Evolutionary conservation across 2,113 vertebrate species (phyloP), one percentile per base, ranked within the genome.

Genomic region (Aptenodytes patagonicus): DNA sequence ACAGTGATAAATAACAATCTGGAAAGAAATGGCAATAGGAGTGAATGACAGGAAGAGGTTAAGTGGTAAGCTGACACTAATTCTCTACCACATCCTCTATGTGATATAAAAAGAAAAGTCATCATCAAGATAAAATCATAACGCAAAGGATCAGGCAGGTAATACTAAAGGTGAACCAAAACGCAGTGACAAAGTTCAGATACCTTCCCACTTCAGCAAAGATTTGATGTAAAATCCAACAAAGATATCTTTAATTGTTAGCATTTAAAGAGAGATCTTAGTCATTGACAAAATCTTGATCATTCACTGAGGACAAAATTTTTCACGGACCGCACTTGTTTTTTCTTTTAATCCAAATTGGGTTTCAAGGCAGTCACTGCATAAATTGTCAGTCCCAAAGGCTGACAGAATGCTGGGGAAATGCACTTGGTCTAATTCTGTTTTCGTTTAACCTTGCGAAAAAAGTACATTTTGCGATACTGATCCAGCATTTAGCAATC

Each of bases 61-160:
- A 95, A 95, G 87, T 83, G 62, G 52, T 83, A 83, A 94, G 55
- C 55, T 87, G 73, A 90, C 94, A 85, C 51, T 87, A 92, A 95
- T 76, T 96, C 76, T 91, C 69, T 73, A 72, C 26, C 54, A 55
- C 42, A 72, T 93, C 13, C n/a, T 93, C 52, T 75, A 7, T 36
- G 83, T 47, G 86, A 79, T 94, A 90, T 73, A 90, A 89, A 90
- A 96, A 96, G 81, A 87, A 95, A 96, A 93, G 85, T 95, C 58
- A 83, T 91, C 93, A 83, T 79, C 57, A 89, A 94, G 95, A 95
- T 96, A 93, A 89, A 89, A 97, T 91, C 96, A 82, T 49, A 95
- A 76, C 83, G 73, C 13, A 86, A 93, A 91, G 64, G 57, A 92
- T 91, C 58, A 93, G 71, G 13, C 49, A 93, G 62, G 69, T 91